Evolutionary conservation across 2,113 vertebrate species (phyloP).

Genomic region (Lota lota): DNA sequence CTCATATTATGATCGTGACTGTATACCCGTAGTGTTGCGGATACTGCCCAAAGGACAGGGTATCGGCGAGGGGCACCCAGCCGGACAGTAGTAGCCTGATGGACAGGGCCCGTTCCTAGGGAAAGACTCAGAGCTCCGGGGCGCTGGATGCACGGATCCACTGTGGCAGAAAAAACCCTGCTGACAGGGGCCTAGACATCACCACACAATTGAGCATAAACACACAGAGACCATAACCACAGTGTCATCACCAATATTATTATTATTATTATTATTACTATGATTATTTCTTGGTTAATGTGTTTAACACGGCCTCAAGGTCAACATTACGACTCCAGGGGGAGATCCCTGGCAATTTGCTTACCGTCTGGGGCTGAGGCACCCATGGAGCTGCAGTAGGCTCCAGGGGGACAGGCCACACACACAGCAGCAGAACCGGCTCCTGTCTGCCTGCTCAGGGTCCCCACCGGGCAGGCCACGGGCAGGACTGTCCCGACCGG

Average conservation of each 20-base stretch:
- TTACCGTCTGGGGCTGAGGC: slow-evolving; percentile 80
- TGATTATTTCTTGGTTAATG: not conserved
- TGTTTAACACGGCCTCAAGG: not conserved
- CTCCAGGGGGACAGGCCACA: slow-evolving; percentile 79
- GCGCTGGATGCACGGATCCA: slow-evolving; percentile 74
- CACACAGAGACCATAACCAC: not conserved
- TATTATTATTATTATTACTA: not conserved
- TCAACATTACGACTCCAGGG: not conserved
- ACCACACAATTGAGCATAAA: slow-evolving; percentile 4
- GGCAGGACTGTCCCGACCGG: slow-evolving; percentile 66
- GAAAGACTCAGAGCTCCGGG: slow-evolving; percentile 52
- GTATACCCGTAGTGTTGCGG: slow-evolving; percentile 77
- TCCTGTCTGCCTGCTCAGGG: slow-evolving; percentile 70
- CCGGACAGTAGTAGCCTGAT: slow-evolving; percentile 81
- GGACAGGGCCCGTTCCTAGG: slow-evolving; percentile 81
- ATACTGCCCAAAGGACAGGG: slow-evolving; percentile 83
- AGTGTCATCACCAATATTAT: not conserved
- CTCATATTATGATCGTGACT: not conserved
- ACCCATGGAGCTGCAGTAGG: slow-evolving; percentile 79
- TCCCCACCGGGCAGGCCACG: slow-evolving; percentile 80
- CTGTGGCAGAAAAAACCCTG: slow-evolving; percentile 84
- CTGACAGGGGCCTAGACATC: slow-evolving; percentile 75
- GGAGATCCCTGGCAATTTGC: slow-evolving; percentile 18
- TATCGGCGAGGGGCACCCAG: slow-evolving; percentile 73
- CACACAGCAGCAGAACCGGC: slow-evolving; percentile 71